Evolutionary conservation across 2,113 vertebrate genomes (phyloP), one percentile per base, ranked within the genome.

Genomic region (Excalfactoria chinensis): DNA sequence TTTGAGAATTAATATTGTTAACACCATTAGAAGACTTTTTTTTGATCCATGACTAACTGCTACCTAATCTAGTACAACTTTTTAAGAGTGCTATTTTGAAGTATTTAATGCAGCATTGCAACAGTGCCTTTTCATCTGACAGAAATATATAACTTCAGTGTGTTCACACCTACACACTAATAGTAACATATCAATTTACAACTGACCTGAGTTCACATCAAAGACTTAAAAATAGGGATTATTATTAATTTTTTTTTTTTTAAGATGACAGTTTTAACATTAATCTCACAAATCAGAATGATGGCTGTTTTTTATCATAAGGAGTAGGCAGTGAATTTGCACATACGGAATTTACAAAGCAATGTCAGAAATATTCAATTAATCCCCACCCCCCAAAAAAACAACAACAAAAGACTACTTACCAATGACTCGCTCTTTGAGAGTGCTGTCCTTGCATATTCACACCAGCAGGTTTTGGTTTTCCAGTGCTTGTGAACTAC

Each of bases 361-460:
- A 64, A 51, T 3, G 21, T 25, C 22, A 37, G 18, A 58, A 73
- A 48, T 32, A 56, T 6, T 46, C 70, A 34, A 34, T 18, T 79
- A 83, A 85, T 25, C 21, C 40, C 43, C 43, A 6, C 43, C 43
- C 16, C 43, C 43, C 68, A 82, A 87, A 56, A 23, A 51, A 30
- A 55, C 30, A 32, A 87, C 40, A 41, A 41, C 10, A 55, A 81
- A 90, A 89, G 55, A 23, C 15, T 25, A 93, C 93, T 92, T 87
- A 96, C 93, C 94, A 51, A 0, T 8, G 46, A 11, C 37, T 90
- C 30, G 94, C 91, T 89, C 96, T 96, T 94, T 84, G 95, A 96
- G 96, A 95, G 93, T 90, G 93, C 95, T 93, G 89, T 92, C 95
- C 93, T 95, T 94, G 94, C 96, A 96, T 96, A 96, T 95, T 96